These are phyloP conservation scores for Eptatretus atami DNA, from an alignment of 2,797 vertebrate genomes.

Conservation along the genomic window DNA sequence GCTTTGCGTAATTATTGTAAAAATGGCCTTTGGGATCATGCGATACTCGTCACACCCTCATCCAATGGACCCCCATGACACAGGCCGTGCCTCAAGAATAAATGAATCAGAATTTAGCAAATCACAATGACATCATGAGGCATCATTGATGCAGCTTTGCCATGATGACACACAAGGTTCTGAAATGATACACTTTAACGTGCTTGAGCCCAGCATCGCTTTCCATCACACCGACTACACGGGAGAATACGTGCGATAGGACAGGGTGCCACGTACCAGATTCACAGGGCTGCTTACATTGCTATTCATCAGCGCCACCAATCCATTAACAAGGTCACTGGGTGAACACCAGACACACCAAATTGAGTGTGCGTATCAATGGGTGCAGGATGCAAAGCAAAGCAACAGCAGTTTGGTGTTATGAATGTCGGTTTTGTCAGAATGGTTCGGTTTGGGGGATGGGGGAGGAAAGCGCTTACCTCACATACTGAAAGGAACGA, in stretches of 20 bases:
- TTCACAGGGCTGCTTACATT: conserved; percentile 95
- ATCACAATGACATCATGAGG: too few relatives aligned
- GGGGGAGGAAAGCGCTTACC: conserved; percentile 19
- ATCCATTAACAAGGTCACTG: conserved; percentile 79
- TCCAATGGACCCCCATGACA: too few relatives aligned
- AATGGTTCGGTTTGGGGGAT: neutral
- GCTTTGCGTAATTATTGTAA: too few relatives aligned
- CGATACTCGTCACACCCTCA: too few relatives aligned
- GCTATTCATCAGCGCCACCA: conserved; percentile 88
- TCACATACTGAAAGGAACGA: conserved; percentile 88
- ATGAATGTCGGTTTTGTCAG: neutral
- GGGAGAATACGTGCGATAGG: neutral
- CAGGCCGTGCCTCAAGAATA: too few relatives aligned
- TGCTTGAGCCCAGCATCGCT: too few relatives aligned
- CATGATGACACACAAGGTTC: too few relatives aligned
- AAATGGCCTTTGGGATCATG: too few relatives aligned
- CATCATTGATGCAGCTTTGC: too few relatives aligned
- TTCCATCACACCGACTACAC: neutral
- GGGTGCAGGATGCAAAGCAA: too few relatives aligned
- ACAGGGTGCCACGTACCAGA: conserved; percentile 30
- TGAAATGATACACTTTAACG: too few relatives aligned
- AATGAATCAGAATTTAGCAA: too few relatives aligned
- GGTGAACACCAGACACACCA: conserved; percentile 10
- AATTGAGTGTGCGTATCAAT: neutral
- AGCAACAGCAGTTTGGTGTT: neutral